phyloP scores from a whole-genome alignment of 53 echinoderm and acorn worm genomes.

The Apostichopus leukothele region DNA sequence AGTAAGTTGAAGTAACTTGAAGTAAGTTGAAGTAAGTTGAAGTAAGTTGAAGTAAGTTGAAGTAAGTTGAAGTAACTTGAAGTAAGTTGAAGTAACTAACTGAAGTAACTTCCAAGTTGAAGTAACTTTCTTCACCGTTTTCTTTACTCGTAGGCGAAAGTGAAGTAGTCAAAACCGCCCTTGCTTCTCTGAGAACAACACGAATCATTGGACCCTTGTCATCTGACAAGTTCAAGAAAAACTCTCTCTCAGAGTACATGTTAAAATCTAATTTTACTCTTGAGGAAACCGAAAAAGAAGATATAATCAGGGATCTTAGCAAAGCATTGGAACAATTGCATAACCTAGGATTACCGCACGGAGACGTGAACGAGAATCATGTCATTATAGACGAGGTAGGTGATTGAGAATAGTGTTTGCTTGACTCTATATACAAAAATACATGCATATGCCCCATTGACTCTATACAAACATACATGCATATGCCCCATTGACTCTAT shows the following conservation, averaged over 20 bases:
- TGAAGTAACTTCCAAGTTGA: no score
- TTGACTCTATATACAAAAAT: not conserved
- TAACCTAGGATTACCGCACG: conserved; percentile 68
- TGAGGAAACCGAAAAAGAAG: conserved; percentile 60
- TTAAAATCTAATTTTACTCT: conserved; percentile 53
- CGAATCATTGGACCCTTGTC: not conserved
- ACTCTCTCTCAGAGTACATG: conserved; percentile 63
- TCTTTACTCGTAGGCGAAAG: not conserved
- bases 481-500: not conserved
- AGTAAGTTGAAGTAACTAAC: no score
- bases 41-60: no score
- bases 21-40: no score
- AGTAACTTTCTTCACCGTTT: not conserved
- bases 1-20: no score
- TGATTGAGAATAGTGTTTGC: not conserved
- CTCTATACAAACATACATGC: not conserved
- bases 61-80: no score
- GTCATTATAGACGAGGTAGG: conserved; percentile 85
- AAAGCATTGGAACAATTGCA: conserved; percentile 80
- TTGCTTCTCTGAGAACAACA: conserved; percentile 18
- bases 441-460: not conserved
- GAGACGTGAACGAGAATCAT: conserved; percentile 65
- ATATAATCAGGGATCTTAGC: conserved; percentile 68
- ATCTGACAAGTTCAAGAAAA: conserved; percentile 36
- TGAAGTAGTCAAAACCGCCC: not conserved